Evolutionary conservation across 2,797 vertebrate genomes (phyloP).

Genomic region (Melanotaenia maccullochi): DNA sequence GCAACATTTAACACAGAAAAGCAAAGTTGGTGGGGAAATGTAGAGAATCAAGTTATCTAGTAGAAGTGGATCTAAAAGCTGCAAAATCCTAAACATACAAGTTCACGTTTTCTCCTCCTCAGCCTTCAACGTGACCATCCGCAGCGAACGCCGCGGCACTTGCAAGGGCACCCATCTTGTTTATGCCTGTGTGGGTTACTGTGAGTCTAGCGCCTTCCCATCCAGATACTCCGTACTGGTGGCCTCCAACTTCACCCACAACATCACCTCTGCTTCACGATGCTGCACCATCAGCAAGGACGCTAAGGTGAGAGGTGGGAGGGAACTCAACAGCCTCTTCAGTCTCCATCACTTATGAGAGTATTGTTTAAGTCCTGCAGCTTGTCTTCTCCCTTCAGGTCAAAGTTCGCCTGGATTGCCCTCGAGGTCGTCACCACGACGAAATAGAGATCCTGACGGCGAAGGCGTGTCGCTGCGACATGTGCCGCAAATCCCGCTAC

Average conservation of each 20-base stretch:
- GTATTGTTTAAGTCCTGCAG: background rate
- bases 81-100: background rate
- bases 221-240: conserved; percentile 89
- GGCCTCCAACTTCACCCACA: conserved; percentile 90
- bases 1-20: background rate
- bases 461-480: conserved; percentile 88
- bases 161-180: conserved; percentile 86
- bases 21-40: background rate
- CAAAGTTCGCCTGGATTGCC: conserved; percentile 88
- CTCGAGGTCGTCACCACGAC: conserved; percentile 76
- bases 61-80: background rate
- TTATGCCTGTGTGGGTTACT: conserved; percentile 92
- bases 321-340: background rate
- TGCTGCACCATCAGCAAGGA: conserved; percentile 90
- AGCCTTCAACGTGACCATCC: conserved; percentile 91
- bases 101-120: background rate
- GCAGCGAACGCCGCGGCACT: conserved; percentile 85
- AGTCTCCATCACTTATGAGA: background rate
- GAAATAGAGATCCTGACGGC: conserved; percentile 89
- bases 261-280: conserved; percentile 89
- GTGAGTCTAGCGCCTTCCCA: conserved; percentile 92
- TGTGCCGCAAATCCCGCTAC: conserved; percentile 90
- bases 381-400: conserved; percentile 75
- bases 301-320: conserved; percentile 69
- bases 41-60: background rate